These are phyloP conservation scores for Phrynosoma platyrhinos DNA, from an alignment of 2,113 vertebrate species.

Conservation along the genomic window DNA sequence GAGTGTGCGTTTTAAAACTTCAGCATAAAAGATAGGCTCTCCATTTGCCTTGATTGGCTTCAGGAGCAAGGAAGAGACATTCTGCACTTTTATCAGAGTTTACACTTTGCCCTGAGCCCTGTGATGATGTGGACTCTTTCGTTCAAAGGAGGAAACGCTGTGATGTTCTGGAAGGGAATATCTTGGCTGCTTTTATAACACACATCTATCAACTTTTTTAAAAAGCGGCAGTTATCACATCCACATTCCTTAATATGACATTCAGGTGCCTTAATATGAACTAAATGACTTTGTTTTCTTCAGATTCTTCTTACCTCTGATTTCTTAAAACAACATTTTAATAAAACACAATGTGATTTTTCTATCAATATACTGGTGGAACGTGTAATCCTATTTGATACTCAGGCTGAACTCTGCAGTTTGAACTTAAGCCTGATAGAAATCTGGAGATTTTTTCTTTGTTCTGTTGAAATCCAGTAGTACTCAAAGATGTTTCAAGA, in stretches of 20 bases:
- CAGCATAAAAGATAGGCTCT: neutral
- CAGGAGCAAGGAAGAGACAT: neutral
- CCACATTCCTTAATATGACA: neutral
- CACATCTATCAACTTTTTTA: too few species aligned
- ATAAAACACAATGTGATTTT: neutral
- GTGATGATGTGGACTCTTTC: neutral
- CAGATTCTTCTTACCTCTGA: neutral
- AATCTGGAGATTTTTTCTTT: neutral
- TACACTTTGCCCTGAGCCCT: neutral
- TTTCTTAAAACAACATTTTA: neutral
- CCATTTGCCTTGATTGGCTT: neutral
- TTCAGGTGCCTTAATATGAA: too few species aligned
- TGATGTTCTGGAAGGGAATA: neutral
- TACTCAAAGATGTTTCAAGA: neutral
- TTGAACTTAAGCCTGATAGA: neutral
- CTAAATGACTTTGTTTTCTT: neutral
- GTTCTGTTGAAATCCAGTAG: neutral
- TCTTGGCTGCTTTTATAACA: neutral
- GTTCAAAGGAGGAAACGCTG: neutral
- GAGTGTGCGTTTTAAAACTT: too few species aligned
- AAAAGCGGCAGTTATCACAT: neutral
- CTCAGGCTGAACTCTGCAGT: neutral
- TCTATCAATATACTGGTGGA: neutral
- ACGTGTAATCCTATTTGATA: neutral
- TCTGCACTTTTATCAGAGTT: fast-evolving